Evolutionary conservation across 1,140 invertebrate genomes (phyloP), one percentile per base, ranked within the genome.

Genomic region (Thaumetopoea pityocampa): DNA sequence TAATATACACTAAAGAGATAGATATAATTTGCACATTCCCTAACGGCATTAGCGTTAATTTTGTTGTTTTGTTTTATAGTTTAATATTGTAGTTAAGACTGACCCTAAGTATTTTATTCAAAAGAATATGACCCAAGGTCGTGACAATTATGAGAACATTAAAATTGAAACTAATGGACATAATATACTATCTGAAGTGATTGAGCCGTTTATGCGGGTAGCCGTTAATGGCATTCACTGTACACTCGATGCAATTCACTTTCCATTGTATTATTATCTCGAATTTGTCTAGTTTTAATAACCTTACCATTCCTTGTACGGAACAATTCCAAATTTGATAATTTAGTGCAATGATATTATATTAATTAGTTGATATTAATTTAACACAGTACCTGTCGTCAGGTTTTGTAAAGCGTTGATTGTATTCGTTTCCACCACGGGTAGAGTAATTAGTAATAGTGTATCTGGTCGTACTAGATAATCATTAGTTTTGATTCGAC

Each of bases 331-430:
- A 83, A 78, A 76, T 64, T 57, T 53, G 29, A 54, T 66, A 61
- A 67, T 62, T 67, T 76, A 77, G 78, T 82, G 78, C 72, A 82
- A 82, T 82, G 68, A 69, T 82, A 73, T 77, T 77, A 74, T 61
- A 56, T n/a, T 61, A 65, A 58, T 59, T 67, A 67, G 64, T 55
- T 54, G 46, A 54, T 61, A 61, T 57, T 41, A 41, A 8, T 23
- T 50, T 43, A 47, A 44, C 52, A 28, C 7, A 32, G 1, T 7
- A 10, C 30, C 24, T 47, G 29, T 18, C 4, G 8, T 11, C 27
- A 32, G 27, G 32, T 50, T 23, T 43, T 56, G 22, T 44, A 10
- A 14, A 20, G 4, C 36, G 29, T 53, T 51, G 37, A 49, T 51
- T 24, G 53, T 29, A 49, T 51, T 52, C 45, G 60, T 56, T 50